Evolutionary conservation across 2,113 vertebrate genomes (phyloP).

Genomic region (Gila orcuttii): DNA sequence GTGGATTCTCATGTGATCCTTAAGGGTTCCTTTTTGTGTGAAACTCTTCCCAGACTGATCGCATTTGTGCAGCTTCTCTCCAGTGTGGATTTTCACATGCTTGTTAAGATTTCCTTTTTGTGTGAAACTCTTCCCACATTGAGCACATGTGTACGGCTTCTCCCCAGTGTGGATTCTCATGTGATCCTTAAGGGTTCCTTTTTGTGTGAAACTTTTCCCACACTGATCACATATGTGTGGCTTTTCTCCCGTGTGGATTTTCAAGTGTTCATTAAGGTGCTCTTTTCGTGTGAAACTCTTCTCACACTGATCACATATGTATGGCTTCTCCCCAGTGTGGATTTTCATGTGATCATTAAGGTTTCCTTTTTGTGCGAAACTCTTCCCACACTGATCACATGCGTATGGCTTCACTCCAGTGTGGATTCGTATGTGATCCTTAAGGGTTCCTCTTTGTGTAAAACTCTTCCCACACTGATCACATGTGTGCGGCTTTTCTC

Average conservation of each 20-base stretch:
- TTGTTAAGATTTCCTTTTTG: neutral
- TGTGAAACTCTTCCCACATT: neutral
- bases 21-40: too few species aligned
- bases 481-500: neutral
- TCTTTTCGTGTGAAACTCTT: neutral
- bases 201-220: neutral
- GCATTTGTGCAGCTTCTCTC: neutral
- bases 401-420: neutral
- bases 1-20: too few species aligned
- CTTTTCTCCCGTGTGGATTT: neutral
- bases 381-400: neutral
- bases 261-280: neutral
- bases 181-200: neutral
- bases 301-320: neutral
- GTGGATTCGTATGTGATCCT: neutral
- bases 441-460: neutral
- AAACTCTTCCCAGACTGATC: neutral
- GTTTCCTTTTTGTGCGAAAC: too few species aligned
- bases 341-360: neutral
- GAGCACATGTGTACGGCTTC: neutral
- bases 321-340: neutral
- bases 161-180: neutral
- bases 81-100: neutral
- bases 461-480: neutral
- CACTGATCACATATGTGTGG: neutral